Evolutionary conservation across 2,113 vertebrate species (phyloP), one percentile per base, ranked within the genome.

Genomic region (Zootoca vivipara): DNA sequence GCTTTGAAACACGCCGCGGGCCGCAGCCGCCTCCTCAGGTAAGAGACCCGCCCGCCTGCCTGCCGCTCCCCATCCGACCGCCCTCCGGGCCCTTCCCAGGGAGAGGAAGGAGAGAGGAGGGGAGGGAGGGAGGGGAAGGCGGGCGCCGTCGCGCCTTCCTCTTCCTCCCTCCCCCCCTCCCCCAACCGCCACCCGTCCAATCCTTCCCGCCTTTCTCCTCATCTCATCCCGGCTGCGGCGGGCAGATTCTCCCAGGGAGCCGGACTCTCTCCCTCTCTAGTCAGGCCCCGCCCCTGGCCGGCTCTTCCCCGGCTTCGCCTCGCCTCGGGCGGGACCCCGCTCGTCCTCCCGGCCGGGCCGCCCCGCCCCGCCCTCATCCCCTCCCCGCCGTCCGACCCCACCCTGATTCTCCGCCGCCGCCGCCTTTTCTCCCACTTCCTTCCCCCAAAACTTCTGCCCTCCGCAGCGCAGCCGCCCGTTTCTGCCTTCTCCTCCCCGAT

Each of bases 261-360:
- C 82, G 40, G 67, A 16, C 82, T 74, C 33, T 40, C 78, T 75
- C 40, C 83, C 67, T 69, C 20, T 24, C 2, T 30, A 7, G 69
- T 24, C 86, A 87, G 78, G 86, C 86, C 79, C 86, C 86, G 79
- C 86, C 86, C 86, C 86, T 73, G 86, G 69, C 86, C 86, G 78
- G 86, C 77, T 69, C 73, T 85, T 70, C 26, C 12, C 42, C 67
- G 85, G 75, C 77, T 80, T 67, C n/a, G 85, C 78, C 33, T 62
- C n/a, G 52, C 86, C 86, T 87, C 78, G 56, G 86, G 69, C 86
- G 86, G 78, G 79, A 82, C 86, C 86, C 86, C 78, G n/a, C 33
- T 70, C 67, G 40, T 12, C n/a, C 30, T 24, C 78, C 46, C 52
- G 52, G 4, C 33, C 79, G 22, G 35, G 33, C 52, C 78, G n/a